phyloP scores from a whole-genome alignment of 1,140 invertebrate species.

The Brachystomella parvula region DNA sequence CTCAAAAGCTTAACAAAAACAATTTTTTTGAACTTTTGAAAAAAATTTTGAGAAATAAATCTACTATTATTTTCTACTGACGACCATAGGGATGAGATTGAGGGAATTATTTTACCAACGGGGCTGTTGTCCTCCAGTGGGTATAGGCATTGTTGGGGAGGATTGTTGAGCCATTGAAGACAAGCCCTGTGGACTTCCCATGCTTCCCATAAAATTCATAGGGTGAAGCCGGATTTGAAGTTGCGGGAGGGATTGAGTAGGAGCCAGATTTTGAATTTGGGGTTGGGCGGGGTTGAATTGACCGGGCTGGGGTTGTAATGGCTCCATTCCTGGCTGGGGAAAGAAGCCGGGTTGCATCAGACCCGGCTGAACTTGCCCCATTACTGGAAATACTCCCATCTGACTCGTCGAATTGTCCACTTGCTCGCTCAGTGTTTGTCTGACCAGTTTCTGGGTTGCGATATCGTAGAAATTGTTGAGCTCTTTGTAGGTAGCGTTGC shows the following conservation, averaged over 20 bases:
- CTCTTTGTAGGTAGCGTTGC: constrained; percentile 24
- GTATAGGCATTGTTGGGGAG: too few relatives aligned
- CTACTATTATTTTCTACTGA: too few relatives aligned
- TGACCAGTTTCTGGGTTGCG: background rate
- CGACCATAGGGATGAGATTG: too few relatives aligned
- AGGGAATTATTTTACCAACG: too few relatives aligned
- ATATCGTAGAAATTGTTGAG: constrained; percentile 21
- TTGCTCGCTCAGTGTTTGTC: background rate
- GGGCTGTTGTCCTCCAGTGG: too few relatives aligned
- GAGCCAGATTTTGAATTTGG: background rate
- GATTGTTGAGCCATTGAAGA: too few relatives aligned
- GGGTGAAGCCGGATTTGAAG: background rate
- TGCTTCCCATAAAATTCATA: background rate
- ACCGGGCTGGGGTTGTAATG: background rate
- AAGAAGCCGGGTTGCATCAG: too few relatives aligned
- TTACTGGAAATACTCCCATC: background rate
- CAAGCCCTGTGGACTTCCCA: background rate
- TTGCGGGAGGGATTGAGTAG: background rate
- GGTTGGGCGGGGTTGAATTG: background rate
- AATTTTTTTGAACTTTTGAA: too few relatives aligned
- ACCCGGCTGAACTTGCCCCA: too few relatives aligned
- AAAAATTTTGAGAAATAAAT: too few relatives aligned
- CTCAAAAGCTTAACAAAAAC: too few relatives aligned
- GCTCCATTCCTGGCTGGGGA: too few relatives aligned
- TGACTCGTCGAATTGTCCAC: background rate